Percentiles rank a stretch among this genome's conserved stretches.
Conservation (phyloP, 2,888 invertebrate genomes). For the Seira musarum region DNA sequence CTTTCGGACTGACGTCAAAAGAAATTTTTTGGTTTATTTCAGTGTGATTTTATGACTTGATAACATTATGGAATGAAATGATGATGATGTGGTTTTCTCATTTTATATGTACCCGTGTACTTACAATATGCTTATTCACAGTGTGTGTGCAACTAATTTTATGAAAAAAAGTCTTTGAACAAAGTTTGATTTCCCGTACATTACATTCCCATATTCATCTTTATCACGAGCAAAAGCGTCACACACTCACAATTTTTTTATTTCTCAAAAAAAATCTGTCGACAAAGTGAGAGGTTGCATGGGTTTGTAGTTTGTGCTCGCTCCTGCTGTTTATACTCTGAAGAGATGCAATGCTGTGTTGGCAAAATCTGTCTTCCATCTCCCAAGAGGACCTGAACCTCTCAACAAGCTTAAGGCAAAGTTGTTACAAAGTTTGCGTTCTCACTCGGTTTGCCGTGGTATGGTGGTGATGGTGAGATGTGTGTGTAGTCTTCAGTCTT, state of each 20-base stretch:
- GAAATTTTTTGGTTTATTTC: constrained; percentile 30
- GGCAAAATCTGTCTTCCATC: constrained; percentile 39
- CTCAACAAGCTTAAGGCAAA: constrained; percentile 35
- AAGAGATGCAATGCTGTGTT: constrained; percentile 25
- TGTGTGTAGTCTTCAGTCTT: no score
- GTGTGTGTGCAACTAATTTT: no score
- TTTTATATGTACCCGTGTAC: constrained; percentile 24
- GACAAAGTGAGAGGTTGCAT: constrained; percentile 4
- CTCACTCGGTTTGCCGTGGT: constrained; percentile 8
- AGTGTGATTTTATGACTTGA: constrained; percentile 40
- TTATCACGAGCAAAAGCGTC: not conserved
- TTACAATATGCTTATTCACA: no score
- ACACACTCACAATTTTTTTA: not conserved
- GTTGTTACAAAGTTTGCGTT: constrained; percentile 31
- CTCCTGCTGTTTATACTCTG: constrained; percentile 1
- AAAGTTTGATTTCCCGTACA: not conserved
- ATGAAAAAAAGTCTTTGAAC: not conserved
- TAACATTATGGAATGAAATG: constrained; percentile 34
- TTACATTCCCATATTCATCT: not conserved
- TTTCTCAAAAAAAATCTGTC: not conserved
- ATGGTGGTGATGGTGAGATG: no score
- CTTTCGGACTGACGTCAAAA: constrained; percentile 32
- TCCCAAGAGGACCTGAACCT: constrained; percentile 6
- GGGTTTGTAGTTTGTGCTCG: not conserved
- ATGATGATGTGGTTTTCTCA: constrained; percentile 15